A percentile compares a stretch with the other conserved stretches of the same genome.
Evolutionary conservation across 1,140 invertebrate species (phyloP).

Genomic region (Anthonomus grandis): DNA sequence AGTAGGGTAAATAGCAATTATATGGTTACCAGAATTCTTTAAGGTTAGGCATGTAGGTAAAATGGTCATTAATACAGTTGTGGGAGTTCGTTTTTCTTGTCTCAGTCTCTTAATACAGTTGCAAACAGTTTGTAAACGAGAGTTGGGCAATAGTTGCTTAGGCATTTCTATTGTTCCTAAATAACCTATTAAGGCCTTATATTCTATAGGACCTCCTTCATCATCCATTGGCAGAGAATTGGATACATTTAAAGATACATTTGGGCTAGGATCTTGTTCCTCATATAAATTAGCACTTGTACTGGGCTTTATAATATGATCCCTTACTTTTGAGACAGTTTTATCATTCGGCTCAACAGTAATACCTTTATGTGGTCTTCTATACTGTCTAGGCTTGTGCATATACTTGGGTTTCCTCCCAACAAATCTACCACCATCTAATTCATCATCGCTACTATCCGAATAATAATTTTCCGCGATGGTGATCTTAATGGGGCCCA

Average conservation of each 20-base stretch:
- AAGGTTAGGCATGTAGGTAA: conserved; percentile 74
- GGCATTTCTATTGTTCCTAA: conserved; percentile 95
- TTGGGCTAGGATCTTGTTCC: not conserved
- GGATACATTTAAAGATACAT: conserved; percentile 21
- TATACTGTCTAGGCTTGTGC: conserved; percentile 46
- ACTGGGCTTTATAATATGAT: conserved; percentile 11
- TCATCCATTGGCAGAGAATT: conserved; percentile 38
- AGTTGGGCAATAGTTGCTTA: conserved; percentile 73
- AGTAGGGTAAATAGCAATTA: conserved; percentile 79
- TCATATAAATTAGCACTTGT: conserved; percentile 15
- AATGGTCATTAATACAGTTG: conserved; percentile 81
- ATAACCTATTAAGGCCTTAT: conserved; percentile 87
- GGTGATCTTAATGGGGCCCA: conserved; percentile 73
- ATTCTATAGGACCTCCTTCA: conserved; percentile 63
- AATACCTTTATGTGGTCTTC: conserved; percentile 29
- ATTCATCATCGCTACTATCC: conserved; percentile 78
- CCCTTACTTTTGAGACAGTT: conserved; percentile 14
- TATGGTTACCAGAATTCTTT: conserved; percentile 64
- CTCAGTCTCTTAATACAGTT: conserved; percentile 86
- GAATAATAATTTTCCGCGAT: conserved; percentile 87
- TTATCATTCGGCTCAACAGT: conserved; percentile 26
- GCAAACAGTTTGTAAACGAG: conserved; percentile 66
- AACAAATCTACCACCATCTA: conserved; percentile 52
- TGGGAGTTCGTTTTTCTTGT: conserved; percentile 84
- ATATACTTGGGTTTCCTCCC: conserved; percentile 63